phyloP scores from a whole-genome alignment of 2,888 invertebrate genomes.

The Slavum lentiscoides region DNA sequence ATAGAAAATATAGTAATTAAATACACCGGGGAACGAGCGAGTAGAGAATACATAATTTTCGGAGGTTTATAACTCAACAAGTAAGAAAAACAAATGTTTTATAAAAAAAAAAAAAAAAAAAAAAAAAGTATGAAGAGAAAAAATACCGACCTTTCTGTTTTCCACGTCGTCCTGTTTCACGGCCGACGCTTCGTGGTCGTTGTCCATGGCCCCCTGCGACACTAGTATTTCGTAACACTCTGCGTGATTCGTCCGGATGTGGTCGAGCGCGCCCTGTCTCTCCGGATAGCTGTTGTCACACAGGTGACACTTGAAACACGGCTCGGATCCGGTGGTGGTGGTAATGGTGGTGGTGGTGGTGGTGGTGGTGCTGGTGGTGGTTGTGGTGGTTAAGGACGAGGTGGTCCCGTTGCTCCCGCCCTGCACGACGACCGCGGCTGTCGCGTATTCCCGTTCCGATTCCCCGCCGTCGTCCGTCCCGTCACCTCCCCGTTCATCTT shows the following conservation, averaged over 20 bases:
- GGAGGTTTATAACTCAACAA: no score
- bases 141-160: constrained; percentile 32
- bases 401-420: no score
- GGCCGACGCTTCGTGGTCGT: constrained; percentile 63
- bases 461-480: not conserved
- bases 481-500: constrained; percentile 29
- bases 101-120: no score
- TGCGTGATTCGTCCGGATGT: constrained; percentile 75
- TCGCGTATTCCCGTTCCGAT: constrained; percentile 33
- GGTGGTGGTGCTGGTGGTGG: constrained; percentile 1
- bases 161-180: constrained; percentile 59
- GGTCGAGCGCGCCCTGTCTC: constrained; percentile 77
- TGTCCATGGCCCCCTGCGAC: constrained; percentile 76
- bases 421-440: not conserved
- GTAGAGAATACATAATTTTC: no score
- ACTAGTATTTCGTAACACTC: constrained; percentile 81
- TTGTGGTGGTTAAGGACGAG: not conserved
- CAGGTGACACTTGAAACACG: constrained; percentile 89
- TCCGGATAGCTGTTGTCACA: constrained; percentile 86
- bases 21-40: no score
- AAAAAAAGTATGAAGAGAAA: no score
- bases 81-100: no score
- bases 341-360: constrained; percentile 15
- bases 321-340: constrained; percentile 62
- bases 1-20: no score